A percentile compares a stretch with the other conserved stretches of the same genome.
These are phyloP conservation scores for Synanthedon tipuliformis DNA, from an alignment of 2,888 invertebrate genomes.

Conservation along the genomic window DNA sequence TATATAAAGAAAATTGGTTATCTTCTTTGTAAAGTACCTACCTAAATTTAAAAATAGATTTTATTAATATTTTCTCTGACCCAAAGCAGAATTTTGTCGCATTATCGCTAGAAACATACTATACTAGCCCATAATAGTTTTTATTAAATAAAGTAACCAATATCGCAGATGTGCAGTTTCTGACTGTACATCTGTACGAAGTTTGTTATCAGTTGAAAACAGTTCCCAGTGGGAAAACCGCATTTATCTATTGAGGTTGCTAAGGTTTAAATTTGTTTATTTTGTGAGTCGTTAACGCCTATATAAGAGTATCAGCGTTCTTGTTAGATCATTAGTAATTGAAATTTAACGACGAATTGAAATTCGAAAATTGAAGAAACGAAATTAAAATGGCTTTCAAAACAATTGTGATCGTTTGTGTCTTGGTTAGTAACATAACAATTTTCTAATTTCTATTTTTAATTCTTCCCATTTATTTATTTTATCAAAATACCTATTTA, in stretches of 20 bases:
- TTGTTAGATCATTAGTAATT: neutral
- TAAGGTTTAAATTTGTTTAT: conserved; percentile 19
- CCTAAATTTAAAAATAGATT: too few species aligned
- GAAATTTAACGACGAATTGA: conserved; percentile 8
- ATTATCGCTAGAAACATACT: too few species aligned
- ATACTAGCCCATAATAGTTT: too few species aligned
- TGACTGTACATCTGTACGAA: conserved; percentile 15
- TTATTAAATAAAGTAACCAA: too few species aligned
- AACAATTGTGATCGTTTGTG: conserved; percentile 33
- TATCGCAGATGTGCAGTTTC: conserved; percentile 7
- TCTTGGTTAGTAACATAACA: conserved; percentile 36
- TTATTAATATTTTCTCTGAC: too few species aligned
- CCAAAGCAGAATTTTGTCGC: too few species aligned
- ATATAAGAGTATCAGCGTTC: conserved; percentile 31
- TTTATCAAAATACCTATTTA: too few species aligned
- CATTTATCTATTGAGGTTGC: conserved; percentile 21
- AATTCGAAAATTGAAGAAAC: conserved; percentile 12
- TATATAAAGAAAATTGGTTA: too few species aligned
- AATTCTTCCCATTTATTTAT: neutral
- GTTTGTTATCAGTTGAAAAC: conserved; percentile 31
- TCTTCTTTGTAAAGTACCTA: too few species aligned
- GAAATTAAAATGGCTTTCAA: conserved; percentile 41
- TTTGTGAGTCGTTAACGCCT: conserved; percentile 29
- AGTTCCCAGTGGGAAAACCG: conserved; percentile 48
- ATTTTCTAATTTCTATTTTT: neutral